Evolutionary conservation across 2,888 invertebrate species (phyloP).

Genomic region (Argyresthia albistria): DNA sequence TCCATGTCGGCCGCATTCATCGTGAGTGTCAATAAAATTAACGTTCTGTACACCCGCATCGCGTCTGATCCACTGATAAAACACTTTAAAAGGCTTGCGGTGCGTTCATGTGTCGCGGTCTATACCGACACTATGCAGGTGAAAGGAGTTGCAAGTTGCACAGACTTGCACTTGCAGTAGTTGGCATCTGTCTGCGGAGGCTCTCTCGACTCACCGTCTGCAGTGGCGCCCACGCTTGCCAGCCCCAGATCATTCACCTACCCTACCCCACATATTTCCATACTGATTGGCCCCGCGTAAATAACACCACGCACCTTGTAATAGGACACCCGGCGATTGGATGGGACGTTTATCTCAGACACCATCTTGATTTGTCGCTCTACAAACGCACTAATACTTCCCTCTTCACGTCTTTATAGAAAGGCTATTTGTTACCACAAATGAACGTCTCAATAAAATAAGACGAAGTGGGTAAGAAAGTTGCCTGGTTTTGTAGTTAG

Average conservation of each 20-base stretch:
- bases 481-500: neutral
- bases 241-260: slow-evolving; percentile 62
- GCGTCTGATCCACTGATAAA: slow-evolving; percentile 11
- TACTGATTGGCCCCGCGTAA: slow-evolving; percentile 59
- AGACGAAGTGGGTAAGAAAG: slow-evolving; percentile 17
- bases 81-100: neutral
- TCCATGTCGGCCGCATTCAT: slow-evolving; percentile 20
- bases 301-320: slow-evolving; percentile 48
- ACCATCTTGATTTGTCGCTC: slow-evolving; percentile 53
- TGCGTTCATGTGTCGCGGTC: too few species aligned
- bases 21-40: slow-evolving; percentile 29
- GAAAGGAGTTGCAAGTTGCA: too few species aligned
- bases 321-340: slow-evolving; percentile 48
- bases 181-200: too few species aligned
- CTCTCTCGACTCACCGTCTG: too few species aligned
- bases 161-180: too few species aligned
- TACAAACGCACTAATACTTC: slow-evolving; percentile 31
- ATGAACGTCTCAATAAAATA: slow-evolving; percentile 38
- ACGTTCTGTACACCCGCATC: slow-evolving; percentile 25
- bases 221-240: slow-evolving; percentile 44
- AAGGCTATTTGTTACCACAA: slow-evolving; percentile 29
- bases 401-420: slow-evolving; percentile 27
- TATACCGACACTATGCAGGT: too few species aligned
- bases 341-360: slow-evolving; percentile 44
- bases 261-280: slow-evolving; percentile 56